These are phyloP conservation scores for Amyelois transitella DNA, from an alignment of 1,140 invertebrate genomes.

Conservation along the genomic window DNA sequence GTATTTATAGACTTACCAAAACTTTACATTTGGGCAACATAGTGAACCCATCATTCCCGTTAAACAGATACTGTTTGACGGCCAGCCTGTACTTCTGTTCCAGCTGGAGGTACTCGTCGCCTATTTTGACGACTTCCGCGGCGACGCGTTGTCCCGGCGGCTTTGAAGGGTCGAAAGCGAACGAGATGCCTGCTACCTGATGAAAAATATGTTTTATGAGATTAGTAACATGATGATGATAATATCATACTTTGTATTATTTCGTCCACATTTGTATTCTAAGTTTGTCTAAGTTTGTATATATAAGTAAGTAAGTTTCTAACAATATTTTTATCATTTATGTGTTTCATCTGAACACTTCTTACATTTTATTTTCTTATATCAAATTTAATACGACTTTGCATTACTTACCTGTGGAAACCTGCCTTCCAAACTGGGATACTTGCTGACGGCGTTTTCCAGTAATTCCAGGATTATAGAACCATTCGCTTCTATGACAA, in stretches of 20 bases:
- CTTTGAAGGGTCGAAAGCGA: constrained; percentile 88
- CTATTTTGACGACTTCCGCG: constrained; percentile 83
- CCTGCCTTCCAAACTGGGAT: constrained; percentile 54
- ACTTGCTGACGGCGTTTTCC: constrained; percentile 79
- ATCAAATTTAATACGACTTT: too few relatives aligned
- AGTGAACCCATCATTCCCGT: constrained; percentile 90
- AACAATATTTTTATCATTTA: too few relatives aligned
- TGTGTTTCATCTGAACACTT: too few relatives aligned
- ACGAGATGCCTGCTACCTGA: constrained; percentile 87
- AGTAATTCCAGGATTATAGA: constrained; percentile 81
- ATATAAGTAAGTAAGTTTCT: too few relatives aligned
- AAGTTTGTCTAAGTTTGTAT: too few relatives aligned
- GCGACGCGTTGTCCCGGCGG: constrained; percentile 82
- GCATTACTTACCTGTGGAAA: constrained; percentile 45
- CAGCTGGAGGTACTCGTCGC: constrained; percentile 86
- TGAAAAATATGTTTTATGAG: too few relatives aligned
- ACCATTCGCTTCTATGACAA: constrained; percentile 81
- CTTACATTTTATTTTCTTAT: too few relatives aligned
- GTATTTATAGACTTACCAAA: constrained; percentile 78
- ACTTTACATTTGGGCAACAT: constrained; percentile 83
- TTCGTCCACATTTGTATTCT: too few relatives aligned
- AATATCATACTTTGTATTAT: too few relatives aligned
- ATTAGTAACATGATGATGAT: too few relatives aligned
- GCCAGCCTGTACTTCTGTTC: constrained; percentile 85
- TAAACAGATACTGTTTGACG: constrained; percentile 86